phyloP scores from a whole-genome alignment of 2,797 vertebrate species.

The Enteromius trimaculatus region DNA sequence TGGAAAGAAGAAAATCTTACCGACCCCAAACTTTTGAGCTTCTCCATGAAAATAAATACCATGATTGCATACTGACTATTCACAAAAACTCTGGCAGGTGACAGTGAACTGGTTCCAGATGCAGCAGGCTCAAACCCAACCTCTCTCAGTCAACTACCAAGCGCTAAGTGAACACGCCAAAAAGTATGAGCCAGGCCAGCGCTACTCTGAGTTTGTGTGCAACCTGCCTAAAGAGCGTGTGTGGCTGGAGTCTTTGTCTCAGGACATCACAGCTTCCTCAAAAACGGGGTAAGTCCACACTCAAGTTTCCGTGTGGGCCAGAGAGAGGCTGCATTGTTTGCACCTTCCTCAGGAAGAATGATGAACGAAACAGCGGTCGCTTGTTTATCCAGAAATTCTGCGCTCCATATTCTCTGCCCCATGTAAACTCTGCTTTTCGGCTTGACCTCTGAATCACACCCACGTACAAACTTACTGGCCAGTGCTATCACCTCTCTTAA shows the following conservation, averaged over 20 bases:
- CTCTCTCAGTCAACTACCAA: conserved; percentile 80
- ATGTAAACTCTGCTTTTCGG: conserved; percentile 22
- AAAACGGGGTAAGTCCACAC: conserved; percentile 50
- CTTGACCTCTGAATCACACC: conserved; percentile 34
- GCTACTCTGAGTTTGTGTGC: conserved; percentile 84
- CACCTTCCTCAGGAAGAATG: conserved; percentile 45
- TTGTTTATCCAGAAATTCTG: conserved; percentile 23
- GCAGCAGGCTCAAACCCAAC: conserved; percentile 80
- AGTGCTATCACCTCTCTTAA: conserved; percentile 14
- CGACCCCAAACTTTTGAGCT: background rate
- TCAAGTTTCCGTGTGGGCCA: conserved; percentile 11
- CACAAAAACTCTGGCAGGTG: conserved; percentile 69
- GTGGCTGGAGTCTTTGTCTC: conserved; percentile 58
- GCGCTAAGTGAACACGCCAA: conserved; percentile 84
- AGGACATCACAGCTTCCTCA: conserved; percentile 53
- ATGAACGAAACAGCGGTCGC: conserved; percentile 11
- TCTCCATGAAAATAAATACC: background rate
- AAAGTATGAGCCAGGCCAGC: conserved; percentile 85
- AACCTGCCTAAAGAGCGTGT: conserved; percentile 79
- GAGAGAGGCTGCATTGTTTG: conserved; percentile 39
- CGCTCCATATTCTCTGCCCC: background rate
- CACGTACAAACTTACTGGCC: conserved; percentile 49
- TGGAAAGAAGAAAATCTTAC: background rate
- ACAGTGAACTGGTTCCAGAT: conserved; percentile 88
- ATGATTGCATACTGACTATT: background rate